Conservation (phyloP, 2,113 vertebrate genomes). For the Crotalus viridis region DNA sequence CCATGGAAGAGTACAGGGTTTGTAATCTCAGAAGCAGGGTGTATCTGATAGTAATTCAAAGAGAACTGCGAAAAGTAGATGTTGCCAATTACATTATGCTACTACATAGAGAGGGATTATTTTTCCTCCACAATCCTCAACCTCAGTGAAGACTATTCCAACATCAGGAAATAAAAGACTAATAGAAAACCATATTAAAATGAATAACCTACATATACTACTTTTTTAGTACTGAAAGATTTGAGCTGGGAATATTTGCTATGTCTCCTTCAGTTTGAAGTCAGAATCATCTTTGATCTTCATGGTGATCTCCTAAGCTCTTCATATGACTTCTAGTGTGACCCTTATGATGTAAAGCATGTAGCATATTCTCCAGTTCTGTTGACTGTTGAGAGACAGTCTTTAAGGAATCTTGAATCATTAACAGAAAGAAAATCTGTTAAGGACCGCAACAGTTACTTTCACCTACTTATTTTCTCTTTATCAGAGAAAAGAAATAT, state of each 20-base stretch:
- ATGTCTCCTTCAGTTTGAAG: constrained; percentile 37
- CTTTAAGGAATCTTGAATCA: constrained; percentile 41
- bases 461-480: constrained; percentile 26
- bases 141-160: constrained; percentile 64
- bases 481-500: constrained; percentile 12
- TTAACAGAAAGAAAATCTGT: constrained; percentile 14
- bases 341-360: constrained; percentile 43
- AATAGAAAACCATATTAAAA: not conserved
- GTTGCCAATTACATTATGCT: constrained; percentile 52
- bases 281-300: constrained; percentile 27
- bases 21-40: constrained; percentile 59
- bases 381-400: constrained; percentile 28
- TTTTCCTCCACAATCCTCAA: constrained; percentile 42
- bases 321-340: constrained; percentile 33
- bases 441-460: not conserved
- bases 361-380: constrained; percentile 29
- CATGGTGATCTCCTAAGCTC: not conserved
- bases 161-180: constrained; percentile 50
- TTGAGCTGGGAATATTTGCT: constrained; percentile 7
- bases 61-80: constrained; percentile 50
- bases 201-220: not conserved
- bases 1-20: constrained; percentile 12
- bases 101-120: constrained; percentile 49
- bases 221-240: constrained; percentile 5
- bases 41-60: constrained; percentile 51